These are phyloP conservation scores for Dromiciops gliroides DNA, from an alignment of 2,113 vertebrate genomes.

Conservation along the genomic window DNA sequence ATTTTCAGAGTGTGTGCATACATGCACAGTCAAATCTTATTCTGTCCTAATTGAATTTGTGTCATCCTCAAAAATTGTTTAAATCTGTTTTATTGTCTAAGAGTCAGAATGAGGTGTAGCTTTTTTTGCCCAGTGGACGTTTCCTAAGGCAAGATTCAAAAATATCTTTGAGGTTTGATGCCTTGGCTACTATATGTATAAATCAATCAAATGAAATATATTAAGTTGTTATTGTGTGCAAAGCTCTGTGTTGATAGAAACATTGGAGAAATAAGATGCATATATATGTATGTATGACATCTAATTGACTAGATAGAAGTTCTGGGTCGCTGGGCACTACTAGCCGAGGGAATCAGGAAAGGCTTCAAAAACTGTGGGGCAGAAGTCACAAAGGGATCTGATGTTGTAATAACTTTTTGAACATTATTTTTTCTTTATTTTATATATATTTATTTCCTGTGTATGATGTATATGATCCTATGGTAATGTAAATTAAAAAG, in stretches of 20 bases:
- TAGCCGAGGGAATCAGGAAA: not conserved
- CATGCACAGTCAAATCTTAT: not conserved
- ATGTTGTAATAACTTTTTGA: too few species aligned
- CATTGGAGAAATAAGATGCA: not conserved
- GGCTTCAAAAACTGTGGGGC: too few species aligned
- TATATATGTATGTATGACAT: not conserved
- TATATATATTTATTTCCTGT: too few species aligned
- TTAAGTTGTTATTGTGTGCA: too few species aligned
- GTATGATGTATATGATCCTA: too few species aligned
- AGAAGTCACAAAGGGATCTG: too few species aligned
- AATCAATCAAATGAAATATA: too few species aligned
- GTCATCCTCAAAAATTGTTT: not conserved
- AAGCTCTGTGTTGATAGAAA: too few species aligned
- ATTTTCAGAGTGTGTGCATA: not conserved
- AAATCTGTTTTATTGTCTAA: not conserved
- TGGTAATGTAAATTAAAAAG: too few species aligned
- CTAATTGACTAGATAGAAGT: too few species aligned
- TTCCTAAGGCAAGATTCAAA: not conserved
- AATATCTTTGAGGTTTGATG: not conserved
- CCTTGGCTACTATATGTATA: not conserved
- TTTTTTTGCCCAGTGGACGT: not conserved
- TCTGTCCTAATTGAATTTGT: not conserved
- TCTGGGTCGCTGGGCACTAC: not conserved
- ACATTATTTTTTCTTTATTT: too few species aligned
- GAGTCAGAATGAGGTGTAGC: not conserved